Percentiles rank a stretch among this genome's conserved stretches.
Evolutionary conservation across 2,888 invertebrate genomes (phyloP).

Genomic region (Lithodes maja): DNA sequence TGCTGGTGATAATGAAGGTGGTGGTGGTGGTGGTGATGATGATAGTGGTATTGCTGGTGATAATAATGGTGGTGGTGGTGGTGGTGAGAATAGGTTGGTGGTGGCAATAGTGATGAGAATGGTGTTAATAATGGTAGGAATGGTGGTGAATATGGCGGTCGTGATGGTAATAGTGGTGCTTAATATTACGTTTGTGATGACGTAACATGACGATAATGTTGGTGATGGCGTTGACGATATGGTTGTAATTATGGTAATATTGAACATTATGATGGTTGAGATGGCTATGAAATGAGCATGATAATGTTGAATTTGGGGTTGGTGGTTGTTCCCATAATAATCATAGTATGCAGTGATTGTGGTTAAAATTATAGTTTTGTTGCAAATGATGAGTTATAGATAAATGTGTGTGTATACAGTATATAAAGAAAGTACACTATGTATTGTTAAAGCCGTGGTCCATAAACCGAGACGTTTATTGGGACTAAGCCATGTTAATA

Average conservation of each 20-base stretch:
- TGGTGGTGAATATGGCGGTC: not conserved
- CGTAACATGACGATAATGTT: not conserved
- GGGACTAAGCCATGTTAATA: not conserved
- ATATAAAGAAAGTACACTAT: too few relatives aligned
- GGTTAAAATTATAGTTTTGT: not conserved
- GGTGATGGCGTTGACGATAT: not conserved
- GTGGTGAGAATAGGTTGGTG: not conserved
- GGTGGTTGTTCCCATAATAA: not conserved
- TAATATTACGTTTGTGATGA: not conserved
- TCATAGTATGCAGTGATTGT: not conserved
- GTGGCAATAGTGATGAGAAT: not conserved
- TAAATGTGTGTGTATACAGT: too few relatives aligned
- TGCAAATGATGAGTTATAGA: not conserved
- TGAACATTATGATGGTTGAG: not conserved
- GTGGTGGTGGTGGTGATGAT: conserved; percentile 11
- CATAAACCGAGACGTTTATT: too few relatives aligned
- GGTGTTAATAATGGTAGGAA: not conserved
- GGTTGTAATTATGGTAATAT: not conserved
- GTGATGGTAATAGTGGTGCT: not conserved
- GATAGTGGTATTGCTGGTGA: not conserved
- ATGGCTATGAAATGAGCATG: not conserved
- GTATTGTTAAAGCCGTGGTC: too few relatives aligned
- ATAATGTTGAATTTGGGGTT: not conserved
- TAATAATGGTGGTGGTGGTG: not conserved
- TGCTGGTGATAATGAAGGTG: not conserved